Percentiles rank a stretch among this genome's conserved stretches.
These are phyloP conservation scores for Botia kubotai DNA, from an alignment of 2,797 vertebrate genomes.

Conservation along the genomic window DNA sequence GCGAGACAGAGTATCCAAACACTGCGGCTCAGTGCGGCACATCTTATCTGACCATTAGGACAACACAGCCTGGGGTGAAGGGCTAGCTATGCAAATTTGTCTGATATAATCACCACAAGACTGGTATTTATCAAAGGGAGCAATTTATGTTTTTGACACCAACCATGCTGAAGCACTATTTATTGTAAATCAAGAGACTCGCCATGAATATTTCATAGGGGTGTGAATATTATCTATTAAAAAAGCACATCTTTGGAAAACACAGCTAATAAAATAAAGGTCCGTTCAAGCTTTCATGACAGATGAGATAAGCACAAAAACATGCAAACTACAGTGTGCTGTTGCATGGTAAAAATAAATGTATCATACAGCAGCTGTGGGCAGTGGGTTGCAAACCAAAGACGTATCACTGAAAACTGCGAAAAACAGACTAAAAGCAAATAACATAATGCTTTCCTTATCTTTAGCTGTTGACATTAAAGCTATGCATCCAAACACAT, in stretches of 20 bases:
- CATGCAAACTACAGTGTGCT: not conserved
- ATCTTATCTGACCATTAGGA: constrained; percentile 43
- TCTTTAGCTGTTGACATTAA: no score
- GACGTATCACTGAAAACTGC: not conserved
- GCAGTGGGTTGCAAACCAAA: not conserved
- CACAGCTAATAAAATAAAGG: constrained; percentile 9
- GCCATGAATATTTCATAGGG: constrained; percentile 34
- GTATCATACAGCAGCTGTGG: not conserved
- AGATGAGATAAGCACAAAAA: constrained; percentile 18
- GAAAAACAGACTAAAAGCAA: not conserved
- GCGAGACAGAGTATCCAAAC: constrained; percentile 47
- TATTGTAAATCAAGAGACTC: not conserved
- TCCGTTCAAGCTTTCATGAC: constrained; percentile 7
- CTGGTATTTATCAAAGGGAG: constrained; percentile 19
- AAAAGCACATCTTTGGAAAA: not conserved
- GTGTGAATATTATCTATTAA: constrained; percentile 25
- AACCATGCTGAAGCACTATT: constrained; percentile 13
- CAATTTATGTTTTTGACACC: constrained; percentile 26
- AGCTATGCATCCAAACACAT: no score
- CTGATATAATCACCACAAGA: constrained; percentile 6
- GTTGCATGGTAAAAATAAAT: not conserved
- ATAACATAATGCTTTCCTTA: not conserved
- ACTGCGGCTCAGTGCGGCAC: constrained; percentile 30
- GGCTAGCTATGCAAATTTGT: constrained; percentile 30
- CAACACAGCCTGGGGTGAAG: constrained; percentile 40